These are phyloP conservation scores for Condylostylus longicornis DNA, from an alignment of 1,140 invertebrate species.

Conservation along the genomic window DNA sequence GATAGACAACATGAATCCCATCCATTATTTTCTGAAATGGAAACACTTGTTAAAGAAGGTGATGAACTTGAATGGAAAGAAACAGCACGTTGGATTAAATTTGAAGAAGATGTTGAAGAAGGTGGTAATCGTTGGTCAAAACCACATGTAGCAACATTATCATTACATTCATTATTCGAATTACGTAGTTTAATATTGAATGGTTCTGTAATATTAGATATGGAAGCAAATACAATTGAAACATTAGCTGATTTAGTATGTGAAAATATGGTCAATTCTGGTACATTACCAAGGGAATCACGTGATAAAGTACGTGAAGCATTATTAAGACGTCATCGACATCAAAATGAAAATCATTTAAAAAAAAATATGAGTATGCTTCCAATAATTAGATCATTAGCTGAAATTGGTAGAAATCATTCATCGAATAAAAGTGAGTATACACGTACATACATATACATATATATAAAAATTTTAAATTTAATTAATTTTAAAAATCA, in stretches of 20 bases:
- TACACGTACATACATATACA: neutral
- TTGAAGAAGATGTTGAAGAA: conserved; percentile 89
- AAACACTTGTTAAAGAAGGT: conserved; percentile 72
- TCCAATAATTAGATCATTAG: conserved; percentile 87
- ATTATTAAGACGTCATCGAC: conserved; percentile 77
- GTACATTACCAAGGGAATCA: conserved; percentile 53
- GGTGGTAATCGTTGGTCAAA: conserved; percentile 90
- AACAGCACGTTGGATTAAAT: conserved; percentile 93
- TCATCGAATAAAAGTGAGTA: conserved; percentile 89
- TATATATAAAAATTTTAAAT: neutral
- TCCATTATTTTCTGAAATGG: conserved; percentile 91
- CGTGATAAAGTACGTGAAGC: conserved; percentile 76
- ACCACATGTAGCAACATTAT: conserved; percentile 83
- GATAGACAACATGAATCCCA: conserved; percentile 70
- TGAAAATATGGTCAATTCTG: conserved; percentile 78
- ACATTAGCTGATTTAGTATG: conserved; percentile 80
- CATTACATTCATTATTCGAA: conserved; percentile 81
- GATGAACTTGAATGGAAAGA: conserved; percentile 92
- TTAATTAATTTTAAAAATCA: neutral
- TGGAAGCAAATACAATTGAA: conserved; percentile 71
- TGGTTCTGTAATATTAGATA: conserved; percentile 79
- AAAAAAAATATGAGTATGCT: conserved; percentile 68
- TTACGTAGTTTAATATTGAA: conserved; percentile 73
- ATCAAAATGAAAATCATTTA: conserved; percentile 74
- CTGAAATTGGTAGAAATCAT: conserved; percentile 91